phyloP scores from a whole-genome alignment of 2,113 vertebrate genomes.

The Nycticryphes semicollaris region DNA sequence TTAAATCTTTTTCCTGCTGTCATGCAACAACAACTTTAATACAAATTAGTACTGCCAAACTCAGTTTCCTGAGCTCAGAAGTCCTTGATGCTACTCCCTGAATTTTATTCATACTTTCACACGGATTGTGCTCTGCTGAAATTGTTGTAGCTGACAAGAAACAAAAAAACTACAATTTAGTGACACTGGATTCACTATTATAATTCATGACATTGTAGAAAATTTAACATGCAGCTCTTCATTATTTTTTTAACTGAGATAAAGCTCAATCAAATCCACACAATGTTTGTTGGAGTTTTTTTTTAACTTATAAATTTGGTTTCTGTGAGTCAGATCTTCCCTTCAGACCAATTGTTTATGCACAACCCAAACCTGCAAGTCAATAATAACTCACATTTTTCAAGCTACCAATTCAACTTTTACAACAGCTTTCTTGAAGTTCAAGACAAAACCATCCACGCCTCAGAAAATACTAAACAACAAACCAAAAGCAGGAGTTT shows the following conservation, averaged over 20 bases:
- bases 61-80: conserved; percentile 80
- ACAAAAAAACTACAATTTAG: conserved; percentile 72
- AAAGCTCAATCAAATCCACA: conserved; percentile 65
- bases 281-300: neutral
- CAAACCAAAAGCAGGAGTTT: conserved; percentile 11
- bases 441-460: conserved; percentile 49
- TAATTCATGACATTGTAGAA: conserved; percentile 62
- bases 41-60: conserved; percentile 87
- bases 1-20: conserved; percentile 88
- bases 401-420: neutral
- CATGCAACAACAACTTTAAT: conserved; percentile 88
- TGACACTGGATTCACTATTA: conserved; percentile 60
- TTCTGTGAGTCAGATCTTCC: conserved; percentile 40
- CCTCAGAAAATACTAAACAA: conserved; percentile 7
- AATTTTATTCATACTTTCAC: conserved; percentile 80
- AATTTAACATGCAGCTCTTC: conserved; percentile 58
- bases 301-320: conserved; percentile 47
- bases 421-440: conserved; percentile 17
- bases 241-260: conserved; percentile 67
- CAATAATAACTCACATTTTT: conserved; percentile 63
- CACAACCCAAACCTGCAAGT: conserved; percentile 58
- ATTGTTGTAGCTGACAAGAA: conserved; percentile 67
- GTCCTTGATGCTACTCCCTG: conserved; percentile 79
- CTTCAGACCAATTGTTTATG: conserved; percentile 60
- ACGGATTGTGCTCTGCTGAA: conserved; percentile 69